Evolutionary conservation across 2,888 invertebrate species (phyloP), one percentile per base, ranked within the genome.

Genomic region (Eumerus sabulonum): DNA sequence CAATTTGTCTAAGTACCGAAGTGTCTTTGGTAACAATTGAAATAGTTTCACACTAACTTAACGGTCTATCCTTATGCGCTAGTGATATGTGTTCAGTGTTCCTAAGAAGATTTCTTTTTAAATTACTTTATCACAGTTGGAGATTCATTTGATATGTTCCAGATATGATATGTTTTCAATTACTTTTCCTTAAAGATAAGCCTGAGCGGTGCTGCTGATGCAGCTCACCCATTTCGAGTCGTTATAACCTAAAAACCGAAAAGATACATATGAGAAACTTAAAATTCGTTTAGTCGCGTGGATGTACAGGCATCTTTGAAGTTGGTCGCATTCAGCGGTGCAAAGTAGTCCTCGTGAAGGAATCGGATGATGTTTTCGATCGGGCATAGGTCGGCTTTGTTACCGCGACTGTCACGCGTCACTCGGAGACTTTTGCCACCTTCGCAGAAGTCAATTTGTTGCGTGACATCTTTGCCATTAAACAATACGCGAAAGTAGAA

Each of bases 331-430:
- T 96, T 96, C 84, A 97, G 93, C 60, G 92, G 91, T 12, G 92
- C 90, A 85, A 97, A 96, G 87, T 96, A 96, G 88, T 96, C 95
- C 83, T 95, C 95, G 84, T 96, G 95, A 79, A 97, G 91, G 88
- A 96, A 97, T 79, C 96, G 90, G 9, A 96, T 93, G 76, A 97
- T 96, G 85, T 94, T 94, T 87, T 96, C 96, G 82, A 97, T 94
- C 1, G 95, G 94, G 88, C 97, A 97, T 0, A 95, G 87, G 85
- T 93, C 92, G 51, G 92, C 89, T 72, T 87, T 89, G 86, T 84
- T 91, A 85, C 79, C 90, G 82, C 76, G 89, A 47, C 89, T 90
- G 60, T 91, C 91, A 19, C 89, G 88, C 0, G 90, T 91, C 0
- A 91, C 89, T 2, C 85, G 91, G 77, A 91, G 90, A 87, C 87